phyloP scores from a whole-genome alignment of 2,797 vertebrate species.

The Tangara arthus region DNA sequence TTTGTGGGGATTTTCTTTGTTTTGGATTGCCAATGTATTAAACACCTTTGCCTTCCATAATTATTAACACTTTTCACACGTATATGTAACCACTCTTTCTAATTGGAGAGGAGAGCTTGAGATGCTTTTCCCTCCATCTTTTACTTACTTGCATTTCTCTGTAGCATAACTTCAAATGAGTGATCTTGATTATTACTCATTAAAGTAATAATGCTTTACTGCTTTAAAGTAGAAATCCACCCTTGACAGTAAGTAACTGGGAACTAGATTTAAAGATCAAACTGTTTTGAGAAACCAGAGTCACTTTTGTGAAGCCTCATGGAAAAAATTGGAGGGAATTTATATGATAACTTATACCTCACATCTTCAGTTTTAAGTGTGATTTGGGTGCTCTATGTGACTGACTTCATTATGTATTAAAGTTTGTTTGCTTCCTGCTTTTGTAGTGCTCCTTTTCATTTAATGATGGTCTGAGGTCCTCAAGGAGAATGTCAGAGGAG shows the following conservation, averaged over 20 bases:
- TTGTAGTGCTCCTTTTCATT: not conserved
- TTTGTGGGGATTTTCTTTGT: not conserved
- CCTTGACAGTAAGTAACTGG: not conserved
- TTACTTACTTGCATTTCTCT: not conserved
- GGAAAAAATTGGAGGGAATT: not conserved
- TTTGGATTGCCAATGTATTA: not conserved
- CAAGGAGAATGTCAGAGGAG: not conserved
- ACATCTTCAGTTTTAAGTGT: not conserved
- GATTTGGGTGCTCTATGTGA: not conserved
- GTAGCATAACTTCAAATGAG: not conserved
- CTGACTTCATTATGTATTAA: not conserved
- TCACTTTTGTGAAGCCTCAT: not conserved
- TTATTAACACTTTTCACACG: accelerated
- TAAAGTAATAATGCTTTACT: not conserved
- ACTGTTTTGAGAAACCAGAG: not conserved
- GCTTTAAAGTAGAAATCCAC: not conserved
- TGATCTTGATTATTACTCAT: not conserved
- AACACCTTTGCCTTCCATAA: not conserved
- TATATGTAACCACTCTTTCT: not conserved
- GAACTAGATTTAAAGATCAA: not conserved
- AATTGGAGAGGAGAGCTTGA: not conserved
- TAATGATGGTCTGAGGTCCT: not conserved
- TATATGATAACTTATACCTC: not conserved
- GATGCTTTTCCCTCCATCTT: not conserved
- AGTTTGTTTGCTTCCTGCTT: not conserved